These are phyloP conservation scores for Ophthalmolycus amberensis DNA, from an alignment of 2,113 vertebrate genomes.

Conservation along the genomic window DNA sequence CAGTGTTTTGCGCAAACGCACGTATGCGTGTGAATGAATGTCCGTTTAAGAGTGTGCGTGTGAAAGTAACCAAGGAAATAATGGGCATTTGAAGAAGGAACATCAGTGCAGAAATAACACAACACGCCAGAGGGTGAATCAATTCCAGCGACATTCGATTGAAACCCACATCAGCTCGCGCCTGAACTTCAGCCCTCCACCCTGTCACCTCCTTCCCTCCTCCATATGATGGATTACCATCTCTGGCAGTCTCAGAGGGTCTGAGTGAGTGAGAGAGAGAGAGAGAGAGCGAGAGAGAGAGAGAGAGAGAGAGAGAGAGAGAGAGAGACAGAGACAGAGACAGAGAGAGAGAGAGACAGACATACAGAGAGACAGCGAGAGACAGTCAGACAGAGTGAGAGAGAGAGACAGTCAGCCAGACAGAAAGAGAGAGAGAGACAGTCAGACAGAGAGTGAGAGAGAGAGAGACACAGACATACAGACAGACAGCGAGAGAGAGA, in stretches of 20 bases:
- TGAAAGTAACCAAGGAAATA: conserved; percentile 55
- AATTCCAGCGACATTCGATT: conserved; percentile 75
- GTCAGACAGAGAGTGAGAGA: no score
- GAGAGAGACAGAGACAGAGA: background rate
- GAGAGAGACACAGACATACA: no score
- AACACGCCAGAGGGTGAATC: conserved; percentile 70
- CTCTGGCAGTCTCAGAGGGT: conserved; percentile 65
- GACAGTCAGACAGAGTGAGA: no score
- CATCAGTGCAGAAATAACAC: conserved; percentile 60
- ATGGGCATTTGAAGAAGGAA: conserved; percentile 55
- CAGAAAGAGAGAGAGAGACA: no score
- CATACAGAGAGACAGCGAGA: no score
- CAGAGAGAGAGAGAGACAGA: no score
- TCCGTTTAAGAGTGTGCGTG: conserved; percentile 59
- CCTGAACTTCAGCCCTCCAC: conserved; percentile 73
- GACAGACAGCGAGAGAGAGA: no score
- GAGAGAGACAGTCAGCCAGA: no score
- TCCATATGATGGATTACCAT: conserved; percentile 82
- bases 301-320: conserved; percentile 1
- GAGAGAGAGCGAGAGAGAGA: conserved; percentile 18
- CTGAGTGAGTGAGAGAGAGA: conserved; percentile 1
- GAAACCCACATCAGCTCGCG: conserved; percentile 65
- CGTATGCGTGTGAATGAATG: conserved; percentile 36
- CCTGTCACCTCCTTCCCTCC: conserved; percentile 66
- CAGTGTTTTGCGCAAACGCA: conserved; percentile 40